These are phyloP conservation scores for Rhynchonema sp. DNA, from an alignment of 2,888 invertebrate genomes.

Conservation along the genomic window DNA sequence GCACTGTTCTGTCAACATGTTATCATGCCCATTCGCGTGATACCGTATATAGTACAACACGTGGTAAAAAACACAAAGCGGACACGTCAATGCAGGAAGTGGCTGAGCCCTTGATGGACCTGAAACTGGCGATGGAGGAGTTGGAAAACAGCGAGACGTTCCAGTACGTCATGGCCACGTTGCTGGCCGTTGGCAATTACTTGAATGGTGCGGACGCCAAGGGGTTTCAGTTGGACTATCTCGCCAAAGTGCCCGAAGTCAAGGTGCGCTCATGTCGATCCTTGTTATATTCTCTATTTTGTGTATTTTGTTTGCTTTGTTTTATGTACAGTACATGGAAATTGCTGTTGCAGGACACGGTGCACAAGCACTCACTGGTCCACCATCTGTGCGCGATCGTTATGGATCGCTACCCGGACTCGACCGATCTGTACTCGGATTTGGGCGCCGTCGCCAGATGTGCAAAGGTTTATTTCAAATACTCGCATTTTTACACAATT, in stretches of 20 bases:
- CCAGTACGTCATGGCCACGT: conserved; percentile 72
- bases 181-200: conserved; percentile 85
- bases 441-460: conserved; percentile 36
- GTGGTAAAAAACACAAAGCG: too few relatives aligned
- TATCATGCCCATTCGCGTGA: too few relatives aligned
- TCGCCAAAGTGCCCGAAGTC: conserved; percentile 52
- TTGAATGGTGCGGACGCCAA: conserved; percentile 75
- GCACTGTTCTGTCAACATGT: too few relatives aligned
- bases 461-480: conserved; percentile 40
- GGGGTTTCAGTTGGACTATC: conserved; percentile 90
- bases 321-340: too few relatives aligned
- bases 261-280: too few relatives aligned
- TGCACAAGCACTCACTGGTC: conserved; percentile 89
- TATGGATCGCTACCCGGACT: conserved; percentile 82
- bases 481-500: not conserved
- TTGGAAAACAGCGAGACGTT: conserved; percentile 79
- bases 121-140: conserved; percentile 85
- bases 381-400: conserved; percentile 95
- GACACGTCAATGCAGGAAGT: conserved; percentile 51
- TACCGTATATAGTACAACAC: too few relatives aligned
- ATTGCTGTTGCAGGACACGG: too few relatives aligned
- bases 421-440: conserved; percentile 83
- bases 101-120: conserved; percentile 92
- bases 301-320: too few relatives aligned
- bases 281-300: too few relatives aligned